These are phyloP conservation scores for Glomeris maerens DNA, from an alignment of 1,140 invertebrate genomes.

Conservation along the genomic window DNA sequence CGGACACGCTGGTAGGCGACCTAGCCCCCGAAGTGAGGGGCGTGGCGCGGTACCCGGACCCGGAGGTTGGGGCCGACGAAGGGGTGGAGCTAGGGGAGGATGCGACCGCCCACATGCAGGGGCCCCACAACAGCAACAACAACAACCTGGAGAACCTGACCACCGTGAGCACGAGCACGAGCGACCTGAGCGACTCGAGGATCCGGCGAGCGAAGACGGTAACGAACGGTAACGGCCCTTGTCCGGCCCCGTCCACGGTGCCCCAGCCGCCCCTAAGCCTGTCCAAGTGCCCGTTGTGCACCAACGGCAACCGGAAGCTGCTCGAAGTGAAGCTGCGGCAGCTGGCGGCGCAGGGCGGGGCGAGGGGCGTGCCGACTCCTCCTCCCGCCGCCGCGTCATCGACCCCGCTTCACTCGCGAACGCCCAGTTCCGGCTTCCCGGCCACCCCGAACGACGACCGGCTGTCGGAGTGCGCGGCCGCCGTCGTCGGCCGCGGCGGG, in stretches of 20 bases:
- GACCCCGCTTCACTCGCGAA: conserved; percentile 28
- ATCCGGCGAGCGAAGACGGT: conserved; percentile 16
- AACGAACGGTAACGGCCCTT: conserved; percentile 4
- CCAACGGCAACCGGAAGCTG: too few species aligned
- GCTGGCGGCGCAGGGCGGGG: background rate
- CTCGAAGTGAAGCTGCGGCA: background rate
- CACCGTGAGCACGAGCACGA: conserved; percentile 27
- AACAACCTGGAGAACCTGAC: conserved; percentile 20
- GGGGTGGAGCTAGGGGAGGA: background rate
- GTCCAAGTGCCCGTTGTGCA: background rate
- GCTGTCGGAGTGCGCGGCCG: background rate
- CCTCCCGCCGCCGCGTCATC: conserved; percentile 24
- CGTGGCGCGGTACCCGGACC: conserved; percentile 4
- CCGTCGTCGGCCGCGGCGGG: conserved; percentile 4
- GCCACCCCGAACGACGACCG: conserved; percentile 28
- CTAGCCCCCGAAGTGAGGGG: conserved; percentile 14
- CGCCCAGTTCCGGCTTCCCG: conserved; percentile 28
- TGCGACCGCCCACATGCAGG: background rate
- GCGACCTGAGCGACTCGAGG: conserved; percentile 28
- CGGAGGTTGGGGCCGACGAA: background rate
- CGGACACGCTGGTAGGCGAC: conserved; percentile 34
- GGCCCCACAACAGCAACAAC: conserved; percentile 14
- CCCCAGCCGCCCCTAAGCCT: background rate
- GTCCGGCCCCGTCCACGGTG: conserved; percentile 1
- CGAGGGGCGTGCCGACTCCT: conserved; percentile 8